A percentile compares a stretch with the other conserved stretches of the same genome.
Evolutionary conservation across 2,888 invertebrate genomes (phyloP).

Genomic region (Rhaphigaster nebulosa): DNA sequence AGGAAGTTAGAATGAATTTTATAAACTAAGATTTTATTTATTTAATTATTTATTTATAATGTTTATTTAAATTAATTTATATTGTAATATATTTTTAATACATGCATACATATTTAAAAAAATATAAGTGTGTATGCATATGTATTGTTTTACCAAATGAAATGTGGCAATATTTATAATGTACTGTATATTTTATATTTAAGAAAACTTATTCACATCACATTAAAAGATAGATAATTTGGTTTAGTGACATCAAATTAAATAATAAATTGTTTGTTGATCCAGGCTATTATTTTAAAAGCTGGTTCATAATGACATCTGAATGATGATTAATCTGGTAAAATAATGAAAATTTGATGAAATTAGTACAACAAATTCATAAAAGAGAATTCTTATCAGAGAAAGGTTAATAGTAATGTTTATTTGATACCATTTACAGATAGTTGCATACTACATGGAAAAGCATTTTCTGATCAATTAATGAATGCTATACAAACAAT

Average conservation of each 20-base stretch:
- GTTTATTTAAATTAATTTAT: constrained; percentile 52
- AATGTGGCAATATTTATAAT: constrained; percentile 48
- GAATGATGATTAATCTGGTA: not conserved
- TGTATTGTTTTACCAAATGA: constrained; percentile 18
- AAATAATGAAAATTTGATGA: not conserved
- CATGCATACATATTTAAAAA: constrained; percentile 11
- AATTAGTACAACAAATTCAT: not conserved
- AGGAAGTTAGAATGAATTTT: constrained; percentile 51
- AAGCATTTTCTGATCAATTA: not conserved
- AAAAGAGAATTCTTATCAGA: not conserved
- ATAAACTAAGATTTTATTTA: constrained; percentile 47
- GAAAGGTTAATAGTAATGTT: not conserved
- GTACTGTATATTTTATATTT: constrained; percentile 46
- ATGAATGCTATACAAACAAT: not conserved
- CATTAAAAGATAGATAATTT: constrained; percentile 21
- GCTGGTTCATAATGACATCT: not conserved
- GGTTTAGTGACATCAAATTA: not conserved
- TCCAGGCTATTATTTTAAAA: not conserved
- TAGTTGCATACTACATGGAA: not conserved
- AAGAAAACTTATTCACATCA: not conserved
- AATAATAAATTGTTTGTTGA: constrained; percentile 1
- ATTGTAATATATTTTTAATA: constrained; percentile 32
- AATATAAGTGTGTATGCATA: constrained; percentile 11
- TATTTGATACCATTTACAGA: not conserved
- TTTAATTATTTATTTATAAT: constrained; percentile 50